Evolutionary conservation across 2,888 invertebrate species (phyloP), one percentile per base, ranked within the genome.

Genomic region (Leptopterna dolabrata): DNA sequence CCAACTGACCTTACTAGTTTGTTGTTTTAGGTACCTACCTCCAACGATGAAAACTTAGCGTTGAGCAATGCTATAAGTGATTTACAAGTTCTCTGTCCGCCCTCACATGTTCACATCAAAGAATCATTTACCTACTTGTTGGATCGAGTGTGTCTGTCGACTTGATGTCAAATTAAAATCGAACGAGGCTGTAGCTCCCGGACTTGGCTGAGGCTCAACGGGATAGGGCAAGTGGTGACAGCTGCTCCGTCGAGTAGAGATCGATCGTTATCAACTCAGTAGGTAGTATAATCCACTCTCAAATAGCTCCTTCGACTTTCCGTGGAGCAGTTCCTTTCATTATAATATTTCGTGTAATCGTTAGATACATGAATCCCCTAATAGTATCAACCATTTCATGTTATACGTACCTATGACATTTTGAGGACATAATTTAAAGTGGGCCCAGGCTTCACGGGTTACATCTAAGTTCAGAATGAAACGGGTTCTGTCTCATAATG

Each of bases 111-210:
- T 63, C 19, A 63, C 63, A 63, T 63, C 63, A 47, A 13, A 47
- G 47, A 14, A 47, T 13, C 19, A 11, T 4, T 55, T 19, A 55
- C 55, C 24, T 16, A 16, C 47, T 47, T 47, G 47, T 47, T 63
- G 63, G 63, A 4, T 24, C 63, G 24, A 63, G 63, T 63, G 24
- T 63, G 63, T 63, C 24, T 63, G 63, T 63, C 63, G 63, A 27
- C 63, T 63, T 24, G 63, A 63, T 63, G 63, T 63, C 63, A 63
- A 63, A 63, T 63, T 63, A 63, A 19, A 63, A 63, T n/a, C 63
- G 63, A 24, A 63, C 24, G 24, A 63, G 63, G 63, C 24, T 11
- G 63, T 11, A 51, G 63, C n/a, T 51, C 51, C 51, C 16, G 51
- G n/a, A 51, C 51, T 51, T n/a, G n/a, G 51, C 51, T n/a, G 51